These are phyloP conservation scores for Xiphophorus birchmanni DNA, from an alignment of 2,797 vertebrate species.

Conservation along the genomic window DNA sequence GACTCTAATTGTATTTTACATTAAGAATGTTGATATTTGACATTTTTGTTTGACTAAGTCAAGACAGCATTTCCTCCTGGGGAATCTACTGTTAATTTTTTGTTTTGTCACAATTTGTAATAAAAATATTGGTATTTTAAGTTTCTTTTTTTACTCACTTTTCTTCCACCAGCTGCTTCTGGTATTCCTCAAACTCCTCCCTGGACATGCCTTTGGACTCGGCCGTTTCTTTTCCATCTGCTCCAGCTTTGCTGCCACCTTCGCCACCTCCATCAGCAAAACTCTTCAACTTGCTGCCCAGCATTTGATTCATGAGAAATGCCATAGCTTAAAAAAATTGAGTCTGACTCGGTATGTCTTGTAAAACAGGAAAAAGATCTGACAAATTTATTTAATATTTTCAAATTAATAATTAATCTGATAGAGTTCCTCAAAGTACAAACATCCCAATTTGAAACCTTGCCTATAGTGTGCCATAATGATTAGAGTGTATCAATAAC, in stretches of 20 bases:
- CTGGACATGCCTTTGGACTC: conserved; percentile 70
- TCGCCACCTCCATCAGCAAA: conserved; percentile 62
- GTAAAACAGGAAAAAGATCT: neutral
- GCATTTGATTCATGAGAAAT: conserved; percentile 71
- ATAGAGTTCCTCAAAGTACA: conserved; percentile 9
- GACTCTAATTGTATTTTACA: conserved; percentile 12
- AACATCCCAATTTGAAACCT: conserved; percentile 35
- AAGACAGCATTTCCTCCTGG: neutral
- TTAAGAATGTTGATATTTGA: neutral
- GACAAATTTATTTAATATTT: conserved; percentile 7
- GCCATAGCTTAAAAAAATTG: conserved; percentile 55
- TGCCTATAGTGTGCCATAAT: conserved; percentile 41
- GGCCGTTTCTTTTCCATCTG: conserved; percentile 58
- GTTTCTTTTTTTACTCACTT: conserved; percentile 75
- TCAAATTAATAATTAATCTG: conserved; percentile 8
- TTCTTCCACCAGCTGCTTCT: conserved; percentile 82
- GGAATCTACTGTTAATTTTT: neutral
- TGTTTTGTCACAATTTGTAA: neutral
- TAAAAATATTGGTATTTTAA: neutral
- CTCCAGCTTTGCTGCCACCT: conserved; percentile 29
- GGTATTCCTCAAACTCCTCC: conserved; percentile 82
- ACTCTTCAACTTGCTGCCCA: conserved; percentile 73
- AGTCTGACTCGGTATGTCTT: neutral
- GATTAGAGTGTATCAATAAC: conserved; percentile 65
- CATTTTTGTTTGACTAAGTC: neutral